A percentile compares a stretch with the other conserved stretches of the same genome.
phyloP scores from a whole-genome alignment of 2,888 invertebrate species.

The Drosophila fulvimacula region DNA sequence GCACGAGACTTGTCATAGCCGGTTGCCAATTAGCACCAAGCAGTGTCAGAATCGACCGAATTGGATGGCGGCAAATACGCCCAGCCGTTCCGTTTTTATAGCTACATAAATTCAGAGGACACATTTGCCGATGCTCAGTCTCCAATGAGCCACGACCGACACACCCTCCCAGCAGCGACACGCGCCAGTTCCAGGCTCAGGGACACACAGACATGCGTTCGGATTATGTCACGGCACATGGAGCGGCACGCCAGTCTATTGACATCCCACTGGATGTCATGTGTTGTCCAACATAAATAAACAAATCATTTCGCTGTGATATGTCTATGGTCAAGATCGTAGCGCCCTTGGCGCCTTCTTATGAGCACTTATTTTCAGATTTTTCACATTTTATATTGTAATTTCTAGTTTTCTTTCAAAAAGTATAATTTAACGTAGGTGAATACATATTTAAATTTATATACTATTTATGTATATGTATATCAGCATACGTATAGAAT shows the following conservation, averaged over 20 bases:
- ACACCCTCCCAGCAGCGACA: constrained; percentile 38
- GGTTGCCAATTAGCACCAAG: constrained; percentile 70
- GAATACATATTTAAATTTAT: constrained; percentile 6
- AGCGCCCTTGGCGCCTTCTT: constrained; percentile 58
- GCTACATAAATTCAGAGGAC: constrained; percentile 67
- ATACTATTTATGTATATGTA: neutral
- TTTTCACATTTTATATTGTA: constrained; percentile 42
- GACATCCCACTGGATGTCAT: constrained; percentile 16
- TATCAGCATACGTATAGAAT: neutral
- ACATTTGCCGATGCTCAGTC: constrained; percentile 43
- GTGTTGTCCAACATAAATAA: constrained; percentile 29
- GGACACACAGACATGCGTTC: constrained; percentile 27
- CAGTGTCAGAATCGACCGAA: constrained; percentile 26
- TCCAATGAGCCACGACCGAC: constrained; percentile 51
- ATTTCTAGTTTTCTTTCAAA: constrained; percentile 52
- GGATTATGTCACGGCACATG: constrained; percentile 42
- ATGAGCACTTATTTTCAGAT: constrained; percentile 32
- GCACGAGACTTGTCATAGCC: constrained; percentile 64
- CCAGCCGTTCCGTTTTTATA: constrained; percentile 57
- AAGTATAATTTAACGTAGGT: constrained; percentile 30
- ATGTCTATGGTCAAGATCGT: constrained; percentile 59
- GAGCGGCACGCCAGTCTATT: constrained; percentile 7
- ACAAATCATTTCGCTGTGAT: constrained; percentile 11
- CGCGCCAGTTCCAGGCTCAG: constrained; percentile 40
- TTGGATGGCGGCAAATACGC: constrained; percentile 38